Conservation (phyloP, 2,888 invertebrate species). For the Nysson spinosus region DNA sequence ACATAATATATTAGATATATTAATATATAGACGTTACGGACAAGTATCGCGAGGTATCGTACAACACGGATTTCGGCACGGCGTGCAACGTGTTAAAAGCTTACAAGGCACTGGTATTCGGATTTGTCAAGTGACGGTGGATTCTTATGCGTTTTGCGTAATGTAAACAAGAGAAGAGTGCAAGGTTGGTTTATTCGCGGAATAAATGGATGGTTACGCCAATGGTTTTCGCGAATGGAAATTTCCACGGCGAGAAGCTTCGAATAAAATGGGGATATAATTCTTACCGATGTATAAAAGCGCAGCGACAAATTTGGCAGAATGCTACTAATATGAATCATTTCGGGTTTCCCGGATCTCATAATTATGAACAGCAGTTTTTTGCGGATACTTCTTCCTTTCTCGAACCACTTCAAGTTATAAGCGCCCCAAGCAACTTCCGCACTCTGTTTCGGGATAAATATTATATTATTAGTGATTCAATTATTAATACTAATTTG, state of each 20-base stretch:
- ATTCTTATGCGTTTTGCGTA: too few relatives aligned
- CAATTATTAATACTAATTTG: not conserved
- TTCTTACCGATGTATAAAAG: constrained; percentile 51
- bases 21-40: too few relatives aligned
- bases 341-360: constrained; percentile 38
- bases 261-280: not conserved
- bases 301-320: constrained; percentile 49
- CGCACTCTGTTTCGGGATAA: constrained; percentile 16
- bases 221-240: too few relatives aligned
- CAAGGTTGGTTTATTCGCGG: too few relatives aligned
- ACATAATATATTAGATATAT: too few relatives aligned
- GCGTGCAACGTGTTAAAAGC: too few relatives aligned
- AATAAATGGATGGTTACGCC: too few relatives aligned
- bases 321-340: constrained; percentile 23
- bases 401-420: constrained; percentile 30
- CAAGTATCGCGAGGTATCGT: too few relatives aligned
- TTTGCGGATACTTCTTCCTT: not conserved
- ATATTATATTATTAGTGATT: not conserved
- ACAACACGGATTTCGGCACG: too few relatives aligned
- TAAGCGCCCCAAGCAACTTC: constrained; percentile 11
- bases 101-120: too few relatives aligned
- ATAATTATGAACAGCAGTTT: constrained; percentile 24
- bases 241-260: not conserved
- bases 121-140: too few relatives aligned
- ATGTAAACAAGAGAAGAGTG: too few relatives aligned